Conservation (phyloP, 2,113 vertebrate genomes). For the Austrofundulus limnaeus region DNA sequence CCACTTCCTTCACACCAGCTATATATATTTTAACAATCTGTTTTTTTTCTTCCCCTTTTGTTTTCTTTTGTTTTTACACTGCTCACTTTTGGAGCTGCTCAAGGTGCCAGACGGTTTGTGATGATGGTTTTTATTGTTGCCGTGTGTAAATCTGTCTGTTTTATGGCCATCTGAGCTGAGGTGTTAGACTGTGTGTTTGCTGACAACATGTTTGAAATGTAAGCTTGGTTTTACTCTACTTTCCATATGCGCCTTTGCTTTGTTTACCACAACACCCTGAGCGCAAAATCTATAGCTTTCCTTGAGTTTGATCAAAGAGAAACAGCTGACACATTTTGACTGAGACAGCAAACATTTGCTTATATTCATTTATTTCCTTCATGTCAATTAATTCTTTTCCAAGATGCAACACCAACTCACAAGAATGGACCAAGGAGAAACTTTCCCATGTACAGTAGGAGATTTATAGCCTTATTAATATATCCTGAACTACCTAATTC, state of each 20-base stretch:
- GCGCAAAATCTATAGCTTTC: conserved; percentile 3
- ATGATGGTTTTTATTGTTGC: conserved; percentile 27
- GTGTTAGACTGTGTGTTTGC: conserved; percentile 19
- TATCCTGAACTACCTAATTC: too few species aligned
- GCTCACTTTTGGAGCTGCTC: conserved; percentile 37
- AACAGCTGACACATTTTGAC: conserved; percentile 17
- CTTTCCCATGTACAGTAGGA: conserved; percentile 39
- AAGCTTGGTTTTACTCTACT: conserved; percentile 27
- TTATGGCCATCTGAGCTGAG: conserved; percentile 19
- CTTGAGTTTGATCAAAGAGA: conserved; percentile 10
- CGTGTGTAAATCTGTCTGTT: conserved; percentile 26
- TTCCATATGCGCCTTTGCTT: conserved; percentile 35
- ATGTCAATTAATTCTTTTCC: conserved; percentile 26
- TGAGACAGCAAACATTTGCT: conserved; percentile 18
- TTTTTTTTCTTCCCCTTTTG: conserved; percentile 8
- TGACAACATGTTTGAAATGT: conserved; percentile 40
- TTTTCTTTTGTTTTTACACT: conserved; percentile 5
- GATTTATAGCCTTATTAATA: conserved; percentile 7
- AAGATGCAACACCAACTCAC: conserved; percentile 39
- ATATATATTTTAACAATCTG: conserved; percentile 19
- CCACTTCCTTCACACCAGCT: conserved; percentile 26
- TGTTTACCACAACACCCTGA: conserved; percentile 8
- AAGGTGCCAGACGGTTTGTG: conserved; percentile 19
- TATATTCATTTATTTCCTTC: background rate
- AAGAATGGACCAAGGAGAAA: conserved; percentile 47